A percentile compares a stretch with the other conserved stretches of the same genome.
phyloP scores from a whole-genome alignment of 2,113 vertebrate genomes.

The Suricata suricatta region DNA sequence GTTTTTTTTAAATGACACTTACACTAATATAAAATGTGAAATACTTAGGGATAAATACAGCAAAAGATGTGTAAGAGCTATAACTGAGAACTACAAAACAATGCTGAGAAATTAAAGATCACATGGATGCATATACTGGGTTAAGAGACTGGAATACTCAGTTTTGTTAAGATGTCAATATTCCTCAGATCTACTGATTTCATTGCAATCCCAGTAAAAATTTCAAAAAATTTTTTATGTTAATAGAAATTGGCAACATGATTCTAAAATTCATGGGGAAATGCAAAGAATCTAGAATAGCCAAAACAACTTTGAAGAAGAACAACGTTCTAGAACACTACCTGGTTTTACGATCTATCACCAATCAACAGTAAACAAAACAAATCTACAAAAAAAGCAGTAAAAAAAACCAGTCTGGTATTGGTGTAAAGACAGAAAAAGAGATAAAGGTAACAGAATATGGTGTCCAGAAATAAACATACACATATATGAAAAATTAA shows the following conservation, averaged over 20 bases:
- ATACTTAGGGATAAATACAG: background rate
- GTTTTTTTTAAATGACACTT: background rate
- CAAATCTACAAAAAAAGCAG: background rate
- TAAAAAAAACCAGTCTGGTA: background rate
- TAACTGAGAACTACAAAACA: background rate
- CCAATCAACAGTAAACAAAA: background rate
- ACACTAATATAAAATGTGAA: background rate
- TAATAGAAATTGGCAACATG: background rate
- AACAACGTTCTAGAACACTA: background rate
- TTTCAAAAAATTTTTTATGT: background rate
- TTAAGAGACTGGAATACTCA: background rate
- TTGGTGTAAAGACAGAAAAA: background rate
- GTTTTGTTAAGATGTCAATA: background rate
- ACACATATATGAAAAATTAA: background rate
- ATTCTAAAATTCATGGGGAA: constrained; percentile 9
- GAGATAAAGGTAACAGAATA: background rate
- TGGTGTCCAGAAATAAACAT: background rate
- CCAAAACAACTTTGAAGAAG: background rate
- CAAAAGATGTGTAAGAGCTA: background rate
- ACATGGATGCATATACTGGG: background rate
- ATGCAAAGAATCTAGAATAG: background rate
- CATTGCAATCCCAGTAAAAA: background rate
- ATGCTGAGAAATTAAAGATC: background rate
- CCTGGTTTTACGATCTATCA: background rate
- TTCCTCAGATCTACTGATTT: background rate